Evolutionary conservation across 2,888 invertebrate genomes (phyloP).

Genomic region (Catocala sponsa): DNA sequence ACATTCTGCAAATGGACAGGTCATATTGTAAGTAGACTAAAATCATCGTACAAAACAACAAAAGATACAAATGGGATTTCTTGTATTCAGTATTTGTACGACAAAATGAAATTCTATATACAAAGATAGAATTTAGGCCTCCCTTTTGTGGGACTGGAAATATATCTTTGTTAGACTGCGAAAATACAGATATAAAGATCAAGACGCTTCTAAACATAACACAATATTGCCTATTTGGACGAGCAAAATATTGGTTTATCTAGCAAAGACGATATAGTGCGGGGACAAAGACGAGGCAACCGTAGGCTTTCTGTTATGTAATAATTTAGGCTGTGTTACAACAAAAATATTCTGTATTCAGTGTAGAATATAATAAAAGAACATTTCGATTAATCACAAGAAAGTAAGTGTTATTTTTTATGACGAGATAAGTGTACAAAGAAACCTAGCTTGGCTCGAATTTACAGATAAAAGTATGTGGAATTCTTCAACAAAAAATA

Average conservation of each 20-base stretch:
- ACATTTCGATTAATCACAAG: too few relatives aligned
- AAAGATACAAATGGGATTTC: background rate
- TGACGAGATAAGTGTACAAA: too few relatives aligned
- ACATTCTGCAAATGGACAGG: too few relatives aligned
- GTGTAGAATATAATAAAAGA: too few relatives aligned
- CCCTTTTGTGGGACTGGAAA: constrained; percentile 7
- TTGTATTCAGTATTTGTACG: constrained; percentile 1
- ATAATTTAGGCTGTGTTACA: constrained; percentile 5
- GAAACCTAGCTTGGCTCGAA: too few relatives aligned
- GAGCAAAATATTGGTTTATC: constrained; percentile 43
- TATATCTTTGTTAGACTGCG: constrained; percentile 25
- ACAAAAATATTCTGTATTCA: constrained; percentile 1
- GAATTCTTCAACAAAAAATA: too few relatives aligned
- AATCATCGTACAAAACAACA: too few relatives aligned
- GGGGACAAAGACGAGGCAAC: constrained; percentile 2
- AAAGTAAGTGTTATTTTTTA: too few relatives aligned
- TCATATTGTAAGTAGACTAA: too few relatives aligned
- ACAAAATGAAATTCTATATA: constrained; percentile 3
- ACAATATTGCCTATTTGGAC: constrained; percentile 46
- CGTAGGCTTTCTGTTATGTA: constrained; percentile 5
- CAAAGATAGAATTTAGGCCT: constrained; percentile 6
- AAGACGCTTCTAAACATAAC: constrained; percentile 37
- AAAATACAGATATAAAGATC: constrained; percentile 41
- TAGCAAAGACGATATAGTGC: constrained; percentile 20
- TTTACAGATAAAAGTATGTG: too few relatives aligned